These are phyloP conservation scores for Belgica antarctica DNA, from an alignment of 2,888 invertebrate species.

Conservation along the genomic window DNA sequence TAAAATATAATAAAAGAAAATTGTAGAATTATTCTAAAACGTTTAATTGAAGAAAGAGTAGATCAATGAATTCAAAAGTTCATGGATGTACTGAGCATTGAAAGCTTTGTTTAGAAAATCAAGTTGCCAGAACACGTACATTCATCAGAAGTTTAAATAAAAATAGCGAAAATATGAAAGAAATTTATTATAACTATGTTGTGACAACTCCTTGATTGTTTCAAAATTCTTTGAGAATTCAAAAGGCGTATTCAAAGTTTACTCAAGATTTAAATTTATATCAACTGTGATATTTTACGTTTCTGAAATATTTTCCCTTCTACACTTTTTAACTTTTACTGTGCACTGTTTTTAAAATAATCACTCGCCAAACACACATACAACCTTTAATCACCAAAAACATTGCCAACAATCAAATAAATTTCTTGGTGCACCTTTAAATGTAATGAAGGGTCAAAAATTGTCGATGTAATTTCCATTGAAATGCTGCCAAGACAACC, in stretches of 20 bases:
- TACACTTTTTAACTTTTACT: no score
- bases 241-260: neutral
- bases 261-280: conserved; percentile 1
- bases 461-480: no score
- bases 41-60: conserved; percentile 38
- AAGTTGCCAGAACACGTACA: neutral
- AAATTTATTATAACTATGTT: conserved; percentile 6
- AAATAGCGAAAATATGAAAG: neutral
- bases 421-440: no score
- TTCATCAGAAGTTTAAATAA: neutral
- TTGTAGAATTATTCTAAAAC: conserved; percentile 45
- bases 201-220: neutral
- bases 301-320: no score
- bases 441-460: no score
- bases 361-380: no score
- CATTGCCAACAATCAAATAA: no score
- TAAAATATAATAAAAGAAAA: conserved; percentile 44
- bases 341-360: no score
- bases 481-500: no score
- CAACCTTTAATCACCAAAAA: no score
- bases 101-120: conserved; percentile 14
- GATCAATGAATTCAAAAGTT: conserved; percentile 22
- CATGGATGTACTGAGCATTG: conserved; percentile 18
- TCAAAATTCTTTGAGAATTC: neutral
- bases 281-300: conserved; percentile 19